A percentile compares a stretch with the other conserved stretches of the same genome.
phyloP scores from a whole-genome alignment of 2,797 vertebrate species.

The Phylloscopus collybita region DNA sequence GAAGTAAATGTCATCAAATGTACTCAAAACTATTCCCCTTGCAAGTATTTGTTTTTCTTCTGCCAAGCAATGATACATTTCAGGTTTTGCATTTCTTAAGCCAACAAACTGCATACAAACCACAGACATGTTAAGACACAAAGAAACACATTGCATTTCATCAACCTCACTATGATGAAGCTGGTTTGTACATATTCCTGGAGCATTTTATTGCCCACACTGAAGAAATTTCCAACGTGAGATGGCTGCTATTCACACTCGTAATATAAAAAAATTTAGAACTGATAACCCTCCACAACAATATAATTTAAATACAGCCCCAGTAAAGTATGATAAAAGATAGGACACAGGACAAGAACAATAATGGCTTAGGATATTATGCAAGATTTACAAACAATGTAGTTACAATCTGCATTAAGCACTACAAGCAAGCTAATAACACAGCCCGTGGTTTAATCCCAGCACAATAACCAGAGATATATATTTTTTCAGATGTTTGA shows the following conservation, averaged over 20 bases:
- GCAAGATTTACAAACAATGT: not conserved
- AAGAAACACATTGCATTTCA: not conserved
- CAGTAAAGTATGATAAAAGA: not conserved
- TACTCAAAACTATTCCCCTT: not conserved
- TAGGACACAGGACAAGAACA: not conserved
- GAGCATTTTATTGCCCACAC: not conserved
- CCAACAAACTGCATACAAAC: not conserved
- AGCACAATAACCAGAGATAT: not conserved
- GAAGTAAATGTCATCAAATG: not conserved
- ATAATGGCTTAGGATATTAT: not conserved
- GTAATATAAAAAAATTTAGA: not conserved
- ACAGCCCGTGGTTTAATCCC: not conserved
- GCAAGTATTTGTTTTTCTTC: not conserved
- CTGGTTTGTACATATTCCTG: not conserved
- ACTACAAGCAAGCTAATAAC: slow-evolving; percentile 3
- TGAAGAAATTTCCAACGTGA: not conserved
- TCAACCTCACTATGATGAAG: not conserved
- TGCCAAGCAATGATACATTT: not conserved
- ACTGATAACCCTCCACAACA: not conserved
- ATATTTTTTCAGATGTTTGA: slow-evolving; percentile 4
- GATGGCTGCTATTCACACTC: not conserved
- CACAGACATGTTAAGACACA: slow-evolving; percentile 30
- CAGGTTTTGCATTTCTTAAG: not conserved
- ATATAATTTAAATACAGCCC: not conserved
- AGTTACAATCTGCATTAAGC: not conserved